phyloP scores from a whole-genome alignment of 2,113 vertebrate genomes.

The Caretta caretta region DNA sequence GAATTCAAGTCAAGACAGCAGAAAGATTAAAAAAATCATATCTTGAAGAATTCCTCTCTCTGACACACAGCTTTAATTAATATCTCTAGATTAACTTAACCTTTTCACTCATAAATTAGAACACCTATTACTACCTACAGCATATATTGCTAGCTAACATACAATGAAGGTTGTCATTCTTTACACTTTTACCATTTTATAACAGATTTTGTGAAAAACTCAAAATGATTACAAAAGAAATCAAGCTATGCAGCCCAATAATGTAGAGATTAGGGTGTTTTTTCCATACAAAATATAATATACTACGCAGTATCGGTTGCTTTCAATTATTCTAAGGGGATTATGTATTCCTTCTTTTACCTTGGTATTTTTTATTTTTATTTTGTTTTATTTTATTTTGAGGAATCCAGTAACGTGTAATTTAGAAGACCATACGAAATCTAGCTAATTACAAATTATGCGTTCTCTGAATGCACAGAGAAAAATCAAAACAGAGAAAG shows the following conservation, averaged over 20 bases:
- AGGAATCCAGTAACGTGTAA: no score
- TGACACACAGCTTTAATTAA: not conserved
- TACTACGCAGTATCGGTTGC: not conserved
- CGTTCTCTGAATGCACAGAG: not conserved
- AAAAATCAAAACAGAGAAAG: not conserved
- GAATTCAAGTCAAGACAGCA: not conserved
- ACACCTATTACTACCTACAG: not conserved
- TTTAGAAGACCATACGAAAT: not conserved
- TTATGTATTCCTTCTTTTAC: not conserved
- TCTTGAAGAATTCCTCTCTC: fast-evolving
- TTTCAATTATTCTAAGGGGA: not conserved
- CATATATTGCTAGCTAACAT: not conserved
- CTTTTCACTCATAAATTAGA: not conserved
- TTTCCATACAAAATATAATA: not conserved
- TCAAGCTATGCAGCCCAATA: no score
- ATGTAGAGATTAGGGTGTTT: not conserved
- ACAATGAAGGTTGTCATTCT: not conserved
- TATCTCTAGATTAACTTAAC: not conserved
- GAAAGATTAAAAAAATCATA: fast-evolving
- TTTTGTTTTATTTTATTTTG: not conserved
- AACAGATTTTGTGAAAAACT: not conserved
- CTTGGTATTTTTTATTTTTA: not conserved
- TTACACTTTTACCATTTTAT: not conserved
- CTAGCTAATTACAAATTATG: not conserved
- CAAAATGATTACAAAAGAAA: not conserved